phyloP scores from a whole-genome alignment of 2,888 invertebrate species.

The Chaetogeoica ovagalla region DNA sequence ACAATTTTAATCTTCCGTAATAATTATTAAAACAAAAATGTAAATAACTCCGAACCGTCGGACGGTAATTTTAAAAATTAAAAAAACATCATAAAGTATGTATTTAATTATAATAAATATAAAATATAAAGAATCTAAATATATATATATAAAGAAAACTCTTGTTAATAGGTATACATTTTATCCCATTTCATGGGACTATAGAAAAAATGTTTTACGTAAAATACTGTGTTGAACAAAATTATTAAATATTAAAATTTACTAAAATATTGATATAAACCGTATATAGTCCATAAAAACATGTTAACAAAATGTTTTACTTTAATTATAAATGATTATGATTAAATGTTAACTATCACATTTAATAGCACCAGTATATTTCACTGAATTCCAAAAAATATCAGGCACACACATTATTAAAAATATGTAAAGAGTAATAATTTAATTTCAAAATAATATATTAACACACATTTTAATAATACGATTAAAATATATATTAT shows the following conservation, averaged over 20 bases:
- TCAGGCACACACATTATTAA: not conserved
- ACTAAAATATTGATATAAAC: not conserved
- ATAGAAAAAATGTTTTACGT: not conserved
- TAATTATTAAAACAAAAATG: not conserved
- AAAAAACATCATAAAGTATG: not conserved
- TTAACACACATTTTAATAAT: not conserved
- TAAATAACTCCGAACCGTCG: not conserved
- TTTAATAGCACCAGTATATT: slow-evolving; percentile 20
- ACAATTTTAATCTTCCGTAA: not conserved
- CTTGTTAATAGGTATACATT: not conserved
- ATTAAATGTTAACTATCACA: slow-evolving; percentile 4
- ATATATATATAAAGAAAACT: not conserved
- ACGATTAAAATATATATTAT: not conserved
- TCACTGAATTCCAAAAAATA: not conserved
- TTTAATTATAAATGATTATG: not conserved
- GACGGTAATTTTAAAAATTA: not conserved
- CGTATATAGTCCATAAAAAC: not conserved
- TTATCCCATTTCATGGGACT: not conserved
- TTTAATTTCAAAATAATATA: not conserved
- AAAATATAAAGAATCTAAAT: not conserved
- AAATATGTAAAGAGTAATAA: too few relatives aligned
- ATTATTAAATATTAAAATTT: not conserved
- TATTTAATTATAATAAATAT: not conserved
- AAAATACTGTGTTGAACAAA: not conserved
- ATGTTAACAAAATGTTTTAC: not conserved